Conservation (phyloP, 2,797 vertebrate species). For the Typhlichthys eigenmanni region DNA sequence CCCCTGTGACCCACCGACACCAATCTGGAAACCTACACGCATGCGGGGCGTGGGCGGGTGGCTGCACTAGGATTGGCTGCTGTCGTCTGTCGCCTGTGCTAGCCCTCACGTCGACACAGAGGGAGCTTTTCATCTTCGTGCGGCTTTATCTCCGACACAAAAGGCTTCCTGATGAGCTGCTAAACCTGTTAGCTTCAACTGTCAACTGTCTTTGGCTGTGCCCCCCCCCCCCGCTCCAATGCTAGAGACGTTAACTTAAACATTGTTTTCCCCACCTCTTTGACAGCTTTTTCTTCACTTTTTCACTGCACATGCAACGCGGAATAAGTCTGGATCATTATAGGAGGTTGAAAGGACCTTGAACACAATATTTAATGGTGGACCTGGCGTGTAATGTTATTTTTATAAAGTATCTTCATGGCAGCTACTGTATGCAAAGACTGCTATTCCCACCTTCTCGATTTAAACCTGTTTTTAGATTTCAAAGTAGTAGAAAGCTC, state of each 20-base stretch:
- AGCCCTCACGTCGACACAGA: conserved; percentile 20
- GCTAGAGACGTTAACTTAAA: conserved; percentile 37
- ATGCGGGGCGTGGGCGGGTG: not conserved
- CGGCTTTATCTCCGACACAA: conserved; percentile 59
- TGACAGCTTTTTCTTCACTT: conserved; percentile 42
- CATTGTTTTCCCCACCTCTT: conserved; percentile 33
- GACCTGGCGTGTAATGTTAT: conserved; percentile 1
- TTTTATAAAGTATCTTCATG: not conserved
- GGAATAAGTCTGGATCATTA: conserved; percentile 21
- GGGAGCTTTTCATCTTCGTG: conserved; percentile 35
- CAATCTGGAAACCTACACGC: conserved; percentile 22
- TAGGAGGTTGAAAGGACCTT: conserved; percentile 22
- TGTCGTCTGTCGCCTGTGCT: not conserved
- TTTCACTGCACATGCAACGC: conserved; percentile 29
- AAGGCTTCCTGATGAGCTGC: conserved; percentile 48
- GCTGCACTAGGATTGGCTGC: conserved; percentile 13
- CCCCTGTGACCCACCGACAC: conserved; percentile 44
- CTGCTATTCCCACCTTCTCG: conserved; percentile 13
- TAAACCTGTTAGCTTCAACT: conserved; percentile 48
- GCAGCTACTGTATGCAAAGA: not conserved
- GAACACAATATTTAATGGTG: conserved; percentile 25
- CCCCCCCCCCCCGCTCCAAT: conserved; percentile 13
- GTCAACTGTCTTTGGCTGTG: conserved; percentile 33
- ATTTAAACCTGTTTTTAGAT: conserved; percentile 8
- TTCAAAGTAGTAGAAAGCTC: conserved; percentile 11